These are phyloP conservation scores for Drosophila oshimai DNA, from an alignment of 1,140 invertebrate genomes.

Conservation along the genomic window DNA sequence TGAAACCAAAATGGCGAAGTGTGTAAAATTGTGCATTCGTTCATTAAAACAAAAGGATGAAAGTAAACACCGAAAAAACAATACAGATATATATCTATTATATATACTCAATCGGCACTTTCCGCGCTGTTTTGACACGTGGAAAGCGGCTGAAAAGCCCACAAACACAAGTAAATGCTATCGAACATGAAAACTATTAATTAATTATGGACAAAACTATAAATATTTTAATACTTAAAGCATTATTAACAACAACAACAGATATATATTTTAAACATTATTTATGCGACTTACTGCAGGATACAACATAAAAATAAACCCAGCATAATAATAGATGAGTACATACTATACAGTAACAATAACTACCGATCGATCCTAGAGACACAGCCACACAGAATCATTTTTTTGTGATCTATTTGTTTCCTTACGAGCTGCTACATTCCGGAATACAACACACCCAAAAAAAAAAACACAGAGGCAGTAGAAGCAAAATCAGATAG, in stretches of 20 bases:
- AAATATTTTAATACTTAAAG: conserved; percentile 76
- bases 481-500: conserved; percentile 13
- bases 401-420: conserved; percentile 24
- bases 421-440: not conserved
- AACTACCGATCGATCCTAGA: conserved; percentile 45
- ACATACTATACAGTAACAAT: conserved; percentile 57
- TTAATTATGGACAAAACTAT: conserved; percentile 70
- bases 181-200: conserved; percentile 66
- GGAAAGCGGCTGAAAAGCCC: conserved; percentile 50
- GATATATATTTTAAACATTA: conserved; percentile 76
- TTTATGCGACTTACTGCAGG: conserved; percentile 67
- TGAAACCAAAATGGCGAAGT: conserved; percentile 73
- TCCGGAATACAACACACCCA: conserved; percentile 14
- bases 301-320: conserved; percentile 64
- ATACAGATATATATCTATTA: conserved; percentile 68
- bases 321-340: conserved; percentile 60
- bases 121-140: conserved; percentile 26
- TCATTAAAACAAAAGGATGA: conserved; percentile 80
- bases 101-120: conserved; percentile 64
- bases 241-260: conserved; percentile 56
- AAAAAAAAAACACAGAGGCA: not conserved
- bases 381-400: conserved; percentile 25
- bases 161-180: conserved; percentile 71
- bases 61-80: conserved; percentile 80
- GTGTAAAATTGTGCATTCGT: conserved; percentile 80